Base-by-base conservation (phyloP, 2,113 vertebrate genomes). In the Lichenostomus cassidix region DNA sequence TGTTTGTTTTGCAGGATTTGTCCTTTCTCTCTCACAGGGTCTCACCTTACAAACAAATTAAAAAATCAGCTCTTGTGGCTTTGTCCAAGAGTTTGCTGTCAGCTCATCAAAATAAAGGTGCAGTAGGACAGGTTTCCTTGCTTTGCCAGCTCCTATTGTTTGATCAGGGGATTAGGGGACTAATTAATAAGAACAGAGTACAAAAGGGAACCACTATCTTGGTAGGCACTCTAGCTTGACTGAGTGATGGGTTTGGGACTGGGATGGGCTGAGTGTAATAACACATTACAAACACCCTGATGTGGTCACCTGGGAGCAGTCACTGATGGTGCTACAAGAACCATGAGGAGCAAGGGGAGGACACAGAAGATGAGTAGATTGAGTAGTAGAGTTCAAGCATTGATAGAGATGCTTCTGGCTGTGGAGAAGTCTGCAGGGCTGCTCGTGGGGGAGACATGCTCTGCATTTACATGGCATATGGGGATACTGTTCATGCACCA, bases 231-330 rank as follows among this genome's bases (percentile, higher is more conserved):
- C 39, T n/a, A 27, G 11, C 42, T 86, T 47, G 37, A 55, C 52
- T 69, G 50, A 83, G 55, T 69, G 62, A 20, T 35, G 31, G 9
- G 17, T 62, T 55, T 44, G 63, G 70, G 55, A 29, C 47, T 62
- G 3, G 24, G 62, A 33, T 0, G 0, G 27, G 41, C 59, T 50
- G 37, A 49, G 20, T 49, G 42, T 10, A 42, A 8, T 4, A 27
- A 3, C 2, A 18, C 1, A 0, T 56, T 55, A 3, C 46, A 55
- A 75, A 65, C 20, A 41, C 13, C 11, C 52, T 19, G 23, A 6
- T 41, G 21, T 23, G 41, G 21, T 35, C 67, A 53, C 28, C 5
- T 12, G 14, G 75, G 28, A 80, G 49, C 39, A n/a, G 41, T 44
- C 44, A 18, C 14, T 60, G 62, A 6, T 8, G 25, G 44, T 28